Evolutionary conservation across 2,113 vertebrate species (phyloP).

Genomic region (Pampusana beccarii): DNA sequence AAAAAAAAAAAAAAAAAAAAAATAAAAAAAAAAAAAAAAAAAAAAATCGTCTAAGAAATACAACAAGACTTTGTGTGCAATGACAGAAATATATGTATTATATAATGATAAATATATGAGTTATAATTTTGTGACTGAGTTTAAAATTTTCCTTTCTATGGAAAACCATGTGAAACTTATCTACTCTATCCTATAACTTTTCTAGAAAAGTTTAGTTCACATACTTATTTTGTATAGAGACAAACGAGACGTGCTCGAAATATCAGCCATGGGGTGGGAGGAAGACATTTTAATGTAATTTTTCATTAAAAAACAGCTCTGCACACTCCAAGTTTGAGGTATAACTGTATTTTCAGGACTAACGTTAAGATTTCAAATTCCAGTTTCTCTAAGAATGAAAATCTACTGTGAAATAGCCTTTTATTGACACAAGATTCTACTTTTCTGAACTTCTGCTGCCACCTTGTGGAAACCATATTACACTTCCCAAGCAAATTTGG

Average conservation of each 20-base stretch:
- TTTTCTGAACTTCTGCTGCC: slow-evolving; percentile 52
- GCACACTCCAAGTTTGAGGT: not conserved
- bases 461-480: slow-evolving; percentile 22
- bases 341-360: not conserved
- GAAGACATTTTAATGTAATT: not conserved
- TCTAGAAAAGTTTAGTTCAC: not conserved
- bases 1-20: not conserved
- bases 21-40: not conserved
- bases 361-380: not conserved
- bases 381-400: not conserved
- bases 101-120: not conserved
- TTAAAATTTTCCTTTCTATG: not conserved
- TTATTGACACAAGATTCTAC: not conserved
- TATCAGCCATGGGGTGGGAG: not conserved
- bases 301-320: not conserved
- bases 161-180: not conserved
- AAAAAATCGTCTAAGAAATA: not conserved
- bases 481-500: not conserved
- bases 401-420: not conserved
- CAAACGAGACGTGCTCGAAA: not conserved
- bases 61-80: not conserved
- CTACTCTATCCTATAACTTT: not conserved
- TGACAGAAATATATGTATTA: not conserved
- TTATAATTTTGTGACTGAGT: not conserved
- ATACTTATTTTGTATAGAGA: not conserved